Conservation (phyloP, 2,888 invertebrate species). For the Balanococcus diminutus region DNA sequence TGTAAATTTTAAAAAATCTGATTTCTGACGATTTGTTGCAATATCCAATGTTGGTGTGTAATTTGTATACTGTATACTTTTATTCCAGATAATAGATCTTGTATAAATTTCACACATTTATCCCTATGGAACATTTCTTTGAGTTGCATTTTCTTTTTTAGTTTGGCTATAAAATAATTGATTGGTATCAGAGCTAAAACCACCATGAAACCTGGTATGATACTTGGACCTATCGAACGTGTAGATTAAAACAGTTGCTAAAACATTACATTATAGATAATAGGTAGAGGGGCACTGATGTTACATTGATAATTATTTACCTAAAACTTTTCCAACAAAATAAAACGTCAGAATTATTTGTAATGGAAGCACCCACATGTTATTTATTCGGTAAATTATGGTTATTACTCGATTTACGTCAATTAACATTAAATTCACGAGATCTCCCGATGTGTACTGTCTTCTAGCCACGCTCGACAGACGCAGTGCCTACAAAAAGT, state of each 20-base stretch:
- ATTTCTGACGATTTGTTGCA: no score
- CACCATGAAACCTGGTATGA: slow-evolving; percentile 67
- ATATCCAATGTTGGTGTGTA: no score
- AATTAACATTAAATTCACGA: slow-evolving; percentile 65
- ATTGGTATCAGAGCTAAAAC: slow-evolving; percentile 66
- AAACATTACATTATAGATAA: no score
- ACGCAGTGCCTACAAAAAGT: slow-evolving; percentile 60
- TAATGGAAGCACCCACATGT: slow-evolving; percentile 65
- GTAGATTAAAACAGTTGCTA: no score
- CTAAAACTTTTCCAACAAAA: slow-evolving; percentile 62
- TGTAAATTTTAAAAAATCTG: no score
- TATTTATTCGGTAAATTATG: slow-evolving; percentile 63
- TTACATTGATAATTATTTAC: no score
- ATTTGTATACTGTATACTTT: no score
- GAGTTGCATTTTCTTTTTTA: slow-evolving; percentile 63
- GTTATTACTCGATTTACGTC: slow-evolving; percentile 64
- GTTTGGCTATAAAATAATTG: slow-evolving; percentile 63
- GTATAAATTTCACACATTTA: slow-evolving; percentile 64
- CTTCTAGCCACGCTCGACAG: slow-evolving; percentile 62
- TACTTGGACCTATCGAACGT: slow-evolving; percentile 67
- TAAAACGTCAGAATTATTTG: slow-evolving; percentile 67
- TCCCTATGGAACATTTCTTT: slow-evolving; percentile 67
- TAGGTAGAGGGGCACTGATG: no score
- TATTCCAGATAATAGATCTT: slow-evolving; percentile 58
- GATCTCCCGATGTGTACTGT: slow-evolving; percentile 64